A percentile compares a stretch with the other conserved stretches of the same genome.
phyloP scores from a whole-genome alignment of 2,888 invertebrate genomes.

The Pterostichus niger region DNA sequence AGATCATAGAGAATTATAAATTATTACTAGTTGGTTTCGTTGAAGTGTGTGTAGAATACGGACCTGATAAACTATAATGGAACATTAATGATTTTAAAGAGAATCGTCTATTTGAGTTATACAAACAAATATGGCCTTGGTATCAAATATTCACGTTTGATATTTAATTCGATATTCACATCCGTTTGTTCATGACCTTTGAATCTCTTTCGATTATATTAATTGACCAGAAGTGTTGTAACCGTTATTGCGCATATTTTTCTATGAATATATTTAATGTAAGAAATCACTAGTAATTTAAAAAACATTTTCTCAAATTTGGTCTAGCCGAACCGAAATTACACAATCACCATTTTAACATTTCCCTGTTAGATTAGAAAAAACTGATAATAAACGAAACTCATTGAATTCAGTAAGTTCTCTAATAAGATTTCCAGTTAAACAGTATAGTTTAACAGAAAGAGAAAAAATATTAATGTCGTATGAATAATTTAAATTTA shows the following conservation, averaged over 20 bases:
- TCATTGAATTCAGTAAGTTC: no score
- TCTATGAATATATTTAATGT: not conserved
- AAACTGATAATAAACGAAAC: not conserved
- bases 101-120: conserved; percentile 17
- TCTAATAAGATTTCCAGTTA: no score
- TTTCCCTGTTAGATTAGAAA: not conserved
- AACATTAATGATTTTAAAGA: conserved; percentile 25
- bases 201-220: conserved; percentile 16
- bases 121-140: conserved; percentile 43
- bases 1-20: not conserved
- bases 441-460: no score
- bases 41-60: no score
- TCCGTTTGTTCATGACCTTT: conserved; percentile 52
- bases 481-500: no score
- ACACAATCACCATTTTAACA: not conserved
- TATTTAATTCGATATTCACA: conserved; percentile 39
- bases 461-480: no score
- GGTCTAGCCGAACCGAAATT: not conserved
- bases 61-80: no score
- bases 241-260: conserved; percentile 23
- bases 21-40: not conserved
- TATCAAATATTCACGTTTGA: conserved; percentile 32
- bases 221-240: conserved; percentile 27
- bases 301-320: not conserved
- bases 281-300: conserved; percentile 2